Percentiles rank a stretch among this genome's conserved stretches.
phyloP scores from a whole-genome alignment of 2,113 vertebrate genomes.

The Leptodactylus fuscus region DNA sequence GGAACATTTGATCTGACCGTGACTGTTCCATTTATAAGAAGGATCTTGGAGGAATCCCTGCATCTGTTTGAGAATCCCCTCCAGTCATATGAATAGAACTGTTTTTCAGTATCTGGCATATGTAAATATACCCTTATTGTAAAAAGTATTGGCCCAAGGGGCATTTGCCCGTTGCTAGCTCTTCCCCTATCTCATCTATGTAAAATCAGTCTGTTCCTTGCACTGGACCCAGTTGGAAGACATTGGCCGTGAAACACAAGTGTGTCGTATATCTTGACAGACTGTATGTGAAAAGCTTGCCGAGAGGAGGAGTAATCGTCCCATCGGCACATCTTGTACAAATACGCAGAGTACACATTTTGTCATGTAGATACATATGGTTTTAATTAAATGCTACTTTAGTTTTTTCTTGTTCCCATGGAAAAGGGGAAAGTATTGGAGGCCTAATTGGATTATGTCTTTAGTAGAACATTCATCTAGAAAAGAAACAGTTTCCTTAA shows the following conservation, averaged over 20 bases:
- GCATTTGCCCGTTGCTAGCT: not conserved
- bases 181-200: not conserved
- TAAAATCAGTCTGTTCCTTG: not conserved
- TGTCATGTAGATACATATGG: not conserved
- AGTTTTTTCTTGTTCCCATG: not conserved
- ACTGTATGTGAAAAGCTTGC: not conserved
- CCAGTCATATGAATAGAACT: too few species aligned
- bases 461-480: not conserved
- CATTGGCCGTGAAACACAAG: not conserved
- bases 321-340: constrained; percentile 29
- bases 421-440: not conserved
- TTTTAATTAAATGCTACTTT: constrained; percentile 46
- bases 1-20: too few species aligned
- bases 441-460: not conserved
- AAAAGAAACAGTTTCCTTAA: not conserved
- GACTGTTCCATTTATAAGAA: too few species aligned
- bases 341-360: not conserved
- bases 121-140: too few species aligned
- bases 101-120: too few species aligned
- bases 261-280: not conserved
- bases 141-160: not conserved
- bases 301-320: not conserved
- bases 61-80: too few species aligned
- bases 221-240: not conserved
- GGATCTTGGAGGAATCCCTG: too few species aligned